Base-by-base conservation (phyloP, 2,888 invertebrate genomes). In the Mythimna vitellina region DNA sequence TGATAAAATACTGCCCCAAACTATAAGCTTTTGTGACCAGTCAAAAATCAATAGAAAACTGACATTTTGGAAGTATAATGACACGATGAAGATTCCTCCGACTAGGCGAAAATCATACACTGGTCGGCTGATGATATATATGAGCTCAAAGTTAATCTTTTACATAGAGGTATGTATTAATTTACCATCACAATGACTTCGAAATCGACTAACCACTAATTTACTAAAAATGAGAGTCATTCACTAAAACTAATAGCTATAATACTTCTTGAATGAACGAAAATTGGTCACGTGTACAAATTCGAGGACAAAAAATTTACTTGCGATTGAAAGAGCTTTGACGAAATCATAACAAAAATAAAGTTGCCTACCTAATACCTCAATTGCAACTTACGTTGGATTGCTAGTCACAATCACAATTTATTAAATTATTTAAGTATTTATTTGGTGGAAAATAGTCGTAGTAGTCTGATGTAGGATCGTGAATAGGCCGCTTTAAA, bases 191-290 rank as follows among this genome's bases (percentile, higher is more conserved):
- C 76, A 76, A 65, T 25, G 63, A 77, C 76, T 57, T n/a, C 10
- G 25, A 68, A 65, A 69, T 65, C 80, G 64, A 80, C 77, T 80
- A 66, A 73, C 49, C 32, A 66, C 49, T 49, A 73, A 57, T 20
- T 38, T 42, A 42, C 32, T 66, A 67, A 69, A 35, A 46, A 25
- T 38, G 54, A 65, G 54, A 72, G 51, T 69, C 4, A 65, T 66
- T 70, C 25, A 60, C 22, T 76, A 77, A 60, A 69, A 29, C 29
- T 67, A 64, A 49, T 29, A 38, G 61, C 49, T 74, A 51, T 20
- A 63, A 12, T 63, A 80, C 68, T 72, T 25, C 58, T 65, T 58
- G 74, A 61, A 62, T 61, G 60, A 67, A 60, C 22, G 58, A 60
- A 38, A 57, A 35, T 9, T 35, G 0, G 56, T 56, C 29, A 17